Evolutionary conservation across 2,113 vertebrate species (phyloP).

Genomic region (Cottus gobio): DNA sequence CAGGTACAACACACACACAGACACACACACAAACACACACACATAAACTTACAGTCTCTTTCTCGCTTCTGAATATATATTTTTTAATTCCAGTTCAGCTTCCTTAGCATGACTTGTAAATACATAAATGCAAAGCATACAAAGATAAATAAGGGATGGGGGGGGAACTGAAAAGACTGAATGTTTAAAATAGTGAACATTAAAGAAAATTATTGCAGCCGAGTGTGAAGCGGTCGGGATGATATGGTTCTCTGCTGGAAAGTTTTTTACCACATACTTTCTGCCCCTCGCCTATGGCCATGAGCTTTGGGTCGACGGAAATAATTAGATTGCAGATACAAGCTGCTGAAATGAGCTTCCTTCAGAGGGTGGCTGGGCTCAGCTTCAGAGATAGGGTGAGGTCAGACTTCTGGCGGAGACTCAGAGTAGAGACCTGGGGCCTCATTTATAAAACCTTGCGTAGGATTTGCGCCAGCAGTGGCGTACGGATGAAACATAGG

Average conservation of each 20-base stretch:
- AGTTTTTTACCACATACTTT: too few species aligned
- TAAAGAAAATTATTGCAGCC: too few species aligned
- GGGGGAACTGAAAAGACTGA: too few species aligned
- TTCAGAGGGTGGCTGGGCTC: not conserved
- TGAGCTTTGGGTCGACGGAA: not conserved
- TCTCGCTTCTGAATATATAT: not conserved
- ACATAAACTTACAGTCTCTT: not conserved
- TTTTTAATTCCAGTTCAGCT: not conserved
- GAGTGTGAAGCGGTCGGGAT: too few species aligned
- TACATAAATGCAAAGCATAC: too few species aligned
- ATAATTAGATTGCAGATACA: not conserved
- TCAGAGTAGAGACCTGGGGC: too few species aligned
- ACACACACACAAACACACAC: slow-evolving; percentile 16
- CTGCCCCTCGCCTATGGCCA: not conserved
- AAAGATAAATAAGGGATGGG: too few species aligned
- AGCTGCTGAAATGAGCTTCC: not conserved
- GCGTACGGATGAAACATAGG: too few species aligned
- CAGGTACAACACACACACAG: slow-evolving; percentile 85
- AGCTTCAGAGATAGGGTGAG: not conserved
- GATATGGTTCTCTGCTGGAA: too few species aligned
- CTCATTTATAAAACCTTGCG: too few species aligned
- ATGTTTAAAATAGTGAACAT: too few species aligned
- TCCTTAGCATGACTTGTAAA: not conserved
- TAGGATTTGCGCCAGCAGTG: too few species aligned
- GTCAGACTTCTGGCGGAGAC: not conserved